phyloP scores from a whole-genome alignment of 2,888 invertebrate species.

The Stenotaenia linearis region DNA sequence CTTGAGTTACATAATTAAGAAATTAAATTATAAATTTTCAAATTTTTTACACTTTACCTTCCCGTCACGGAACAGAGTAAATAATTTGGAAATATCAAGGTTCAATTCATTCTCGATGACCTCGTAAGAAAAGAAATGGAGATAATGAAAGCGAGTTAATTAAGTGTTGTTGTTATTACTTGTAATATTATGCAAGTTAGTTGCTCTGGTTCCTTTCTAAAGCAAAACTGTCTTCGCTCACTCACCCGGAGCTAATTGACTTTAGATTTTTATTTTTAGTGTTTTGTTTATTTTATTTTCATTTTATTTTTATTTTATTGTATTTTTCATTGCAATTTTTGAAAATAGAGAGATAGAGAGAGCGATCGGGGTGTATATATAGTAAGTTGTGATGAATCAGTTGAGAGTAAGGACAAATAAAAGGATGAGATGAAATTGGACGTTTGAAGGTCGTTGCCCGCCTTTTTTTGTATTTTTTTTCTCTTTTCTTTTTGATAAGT shows the following conservation, averaged over 20 bases:
- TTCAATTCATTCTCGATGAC: neutral
- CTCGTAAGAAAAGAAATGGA: neutral
- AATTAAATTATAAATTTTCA: neutral
- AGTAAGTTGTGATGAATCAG: neutral
- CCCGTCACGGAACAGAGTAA: neutral
- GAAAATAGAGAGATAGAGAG: neutral
- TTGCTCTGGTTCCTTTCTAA: neutral
- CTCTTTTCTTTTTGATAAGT: neutral
- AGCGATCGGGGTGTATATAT: too few relatives aligned
- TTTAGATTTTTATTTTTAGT: neutral
- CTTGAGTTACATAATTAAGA: too few relatives aligned
- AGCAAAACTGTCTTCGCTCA: neutral
- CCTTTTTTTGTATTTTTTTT: neutral
- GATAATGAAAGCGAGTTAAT: neutral
- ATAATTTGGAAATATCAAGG: neutral
- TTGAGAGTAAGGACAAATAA: neutral
- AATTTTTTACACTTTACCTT: neutral
- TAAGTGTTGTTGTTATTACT: neutral
- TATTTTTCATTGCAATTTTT: neutral
- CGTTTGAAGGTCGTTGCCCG: neutral
- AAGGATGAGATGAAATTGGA: neutral
- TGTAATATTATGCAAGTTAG: neutral
- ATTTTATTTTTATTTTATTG: neutral
- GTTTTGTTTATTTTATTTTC: too few relatives aligned
- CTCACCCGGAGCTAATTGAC: neutral